phyloP scores from a whole-genome alignment of 2,888 invertebrate species.

The Aricia artaxerxes region DNA sequence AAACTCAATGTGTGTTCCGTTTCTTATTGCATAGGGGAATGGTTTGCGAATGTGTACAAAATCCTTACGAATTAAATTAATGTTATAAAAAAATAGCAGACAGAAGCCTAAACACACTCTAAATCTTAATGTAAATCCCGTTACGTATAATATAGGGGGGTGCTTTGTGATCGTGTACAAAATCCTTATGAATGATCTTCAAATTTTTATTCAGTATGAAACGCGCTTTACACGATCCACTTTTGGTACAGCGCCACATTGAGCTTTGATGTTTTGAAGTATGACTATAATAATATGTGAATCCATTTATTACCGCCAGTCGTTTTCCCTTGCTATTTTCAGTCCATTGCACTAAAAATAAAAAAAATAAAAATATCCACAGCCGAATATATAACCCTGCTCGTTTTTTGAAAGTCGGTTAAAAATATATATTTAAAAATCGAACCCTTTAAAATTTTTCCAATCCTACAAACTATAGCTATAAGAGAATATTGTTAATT shows the following conservation, averaged over 20 bases:
- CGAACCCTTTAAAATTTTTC: too few species aligned
- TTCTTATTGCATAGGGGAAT: background rate
- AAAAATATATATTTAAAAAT: too few species aligned
- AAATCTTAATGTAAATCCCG: conserved; percentile 19
- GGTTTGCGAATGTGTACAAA: conserved; percentile 13
- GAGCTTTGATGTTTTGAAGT: conserved; percentile 33
- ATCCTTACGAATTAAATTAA: background rate
- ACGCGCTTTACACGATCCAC: conserved; percentile 44
- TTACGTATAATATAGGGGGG: background rate
- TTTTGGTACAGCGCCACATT: conserved; percentile 44
- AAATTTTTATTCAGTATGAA: conserved; percentile 33
- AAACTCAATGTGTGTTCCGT: background rate
- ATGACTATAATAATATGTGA: conserved; percentile 46
- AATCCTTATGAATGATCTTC: background rate
- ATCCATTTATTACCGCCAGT: conserved; percentile 48
- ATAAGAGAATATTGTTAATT: too few species aligned
- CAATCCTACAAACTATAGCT: too few species aligned
- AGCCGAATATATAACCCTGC: too few species aligned
- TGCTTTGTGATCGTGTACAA: conserved; percentile 17
- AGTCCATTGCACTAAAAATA: conserved; percentile 44
- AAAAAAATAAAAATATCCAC: too few species aligned
- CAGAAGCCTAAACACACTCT: background rate
- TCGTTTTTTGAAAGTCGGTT: too few species aligned
- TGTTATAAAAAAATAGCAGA: too few species aligned
- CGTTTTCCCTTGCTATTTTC: conserved; percentile 45